phyloP scores from a whole-genome alignment of 2,113 vertebrate species.

The Scolopax mira region DNA sequence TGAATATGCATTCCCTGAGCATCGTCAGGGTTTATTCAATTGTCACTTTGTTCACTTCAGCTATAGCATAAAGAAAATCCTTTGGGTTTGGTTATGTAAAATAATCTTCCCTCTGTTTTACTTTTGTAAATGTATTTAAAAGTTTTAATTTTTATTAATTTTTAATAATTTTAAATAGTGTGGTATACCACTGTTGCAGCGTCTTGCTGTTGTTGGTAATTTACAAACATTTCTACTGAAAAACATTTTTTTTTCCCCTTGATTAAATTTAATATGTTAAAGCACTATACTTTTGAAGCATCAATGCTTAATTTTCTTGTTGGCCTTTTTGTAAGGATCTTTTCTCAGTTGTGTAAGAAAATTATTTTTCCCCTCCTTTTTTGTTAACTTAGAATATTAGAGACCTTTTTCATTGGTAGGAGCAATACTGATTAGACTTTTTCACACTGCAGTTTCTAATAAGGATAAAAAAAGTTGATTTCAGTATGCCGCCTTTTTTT shows the following conservation, averaged over 20 bases:
- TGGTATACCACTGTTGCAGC: not conserved
- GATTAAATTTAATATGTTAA: not conserved
- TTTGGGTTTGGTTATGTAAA: not conserved
- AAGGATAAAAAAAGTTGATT: not conserved
- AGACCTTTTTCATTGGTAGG: not conserved
- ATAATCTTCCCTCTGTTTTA: not conserved
- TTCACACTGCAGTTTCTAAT: not conserved
- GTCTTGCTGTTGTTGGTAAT: not conserved
- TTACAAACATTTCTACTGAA: not conserved
- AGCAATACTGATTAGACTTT: not conserved
- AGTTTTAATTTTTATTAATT: not conserved
- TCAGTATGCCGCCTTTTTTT: not conserved
- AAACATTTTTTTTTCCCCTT: not conserved
- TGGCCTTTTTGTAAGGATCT: not conserved
- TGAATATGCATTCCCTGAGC: not conserved
- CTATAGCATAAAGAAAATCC: not conserved
- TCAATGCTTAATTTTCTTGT: not conserved
- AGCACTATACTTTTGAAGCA: not conserved
- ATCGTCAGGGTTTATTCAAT: not conserved
- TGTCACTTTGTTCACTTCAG: not conserved
- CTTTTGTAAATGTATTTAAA: not conserved
- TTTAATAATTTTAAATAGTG: not conserved
- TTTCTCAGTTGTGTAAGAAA: not conserved
- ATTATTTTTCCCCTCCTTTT: not conserved
- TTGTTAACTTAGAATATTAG: not conserved